Conservation (phyloP, 2,113 vertebrate species). For the Stomatorhinus ivindoensis region DNA sequence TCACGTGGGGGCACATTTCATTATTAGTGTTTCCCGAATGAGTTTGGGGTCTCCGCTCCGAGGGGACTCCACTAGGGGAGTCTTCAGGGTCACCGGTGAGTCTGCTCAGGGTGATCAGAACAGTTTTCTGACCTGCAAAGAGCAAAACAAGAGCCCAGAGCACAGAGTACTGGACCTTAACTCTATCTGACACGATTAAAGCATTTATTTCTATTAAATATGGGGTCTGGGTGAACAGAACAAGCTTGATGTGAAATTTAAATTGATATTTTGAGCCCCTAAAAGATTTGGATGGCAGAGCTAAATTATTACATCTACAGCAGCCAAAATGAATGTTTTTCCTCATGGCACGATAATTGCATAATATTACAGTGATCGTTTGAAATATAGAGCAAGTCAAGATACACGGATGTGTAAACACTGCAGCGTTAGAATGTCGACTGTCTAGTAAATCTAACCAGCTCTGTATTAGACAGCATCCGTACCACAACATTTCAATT, state of each 20-base stretch:
- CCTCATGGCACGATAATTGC: background rate
- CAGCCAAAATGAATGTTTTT: background rate
- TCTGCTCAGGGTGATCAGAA: background rate
- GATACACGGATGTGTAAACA: background rate
- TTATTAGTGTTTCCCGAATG: background rate
- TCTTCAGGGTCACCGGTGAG: background rate
- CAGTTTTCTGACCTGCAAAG: background rate
- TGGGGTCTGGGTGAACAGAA: background rate
- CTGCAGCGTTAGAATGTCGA: background rate
- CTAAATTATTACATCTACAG: background rate
- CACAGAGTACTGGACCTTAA: background rate
- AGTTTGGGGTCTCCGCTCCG: background rate
- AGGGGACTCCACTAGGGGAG: background rate
- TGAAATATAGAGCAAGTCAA: background rate
- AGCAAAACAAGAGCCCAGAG: background rate
- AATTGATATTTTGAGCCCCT: background rate
- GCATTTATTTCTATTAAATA: background rate
- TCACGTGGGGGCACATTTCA: background rate
- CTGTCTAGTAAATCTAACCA: background rate
- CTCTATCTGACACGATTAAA: background rate
- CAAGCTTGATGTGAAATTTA: background rate
- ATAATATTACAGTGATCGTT: background rate
- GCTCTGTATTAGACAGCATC: background rate
- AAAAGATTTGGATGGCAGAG: background rate
- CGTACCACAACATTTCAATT: background rate